These are phyloP conservation scores for Rhaphigaster nebulosa DNA, from an alignment of 2,888 invertebrate species.

Conservation along the genomic window DNA sequence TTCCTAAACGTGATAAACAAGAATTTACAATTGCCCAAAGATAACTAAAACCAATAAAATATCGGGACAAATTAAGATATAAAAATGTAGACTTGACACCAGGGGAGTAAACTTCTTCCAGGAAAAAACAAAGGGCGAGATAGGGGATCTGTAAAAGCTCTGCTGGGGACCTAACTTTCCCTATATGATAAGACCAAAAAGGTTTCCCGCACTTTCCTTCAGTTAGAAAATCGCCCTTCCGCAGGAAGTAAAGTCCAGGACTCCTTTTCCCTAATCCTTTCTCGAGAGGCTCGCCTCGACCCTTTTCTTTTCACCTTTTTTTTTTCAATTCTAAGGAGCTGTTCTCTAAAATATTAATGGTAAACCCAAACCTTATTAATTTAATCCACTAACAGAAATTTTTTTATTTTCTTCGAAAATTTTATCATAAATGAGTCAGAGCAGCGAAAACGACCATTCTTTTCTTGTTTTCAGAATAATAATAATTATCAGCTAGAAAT, in stretches of 20 bases:
- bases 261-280: neutral
- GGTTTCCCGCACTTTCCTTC: conserved; percentile 47
- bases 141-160: conserved; percentile 21
- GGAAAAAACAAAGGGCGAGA: conserved; percentile 17
- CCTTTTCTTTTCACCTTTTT: conserved; percentile 3
- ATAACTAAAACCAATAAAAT: neutral
- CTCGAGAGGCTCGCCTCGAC: neutral
- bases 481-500: too few relatives aligned
- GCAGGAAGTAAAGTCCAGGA: neutral
- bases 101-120: neutral
- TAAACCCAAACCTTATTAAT: neutral
- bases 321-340: neutral
- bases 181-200: conserved; percentile 35
- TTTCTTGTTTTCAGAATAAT: too few relatives aligned
- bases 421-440: too few relatives aligned
- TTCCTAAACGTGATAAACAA: neutral
- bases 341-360: neutral
- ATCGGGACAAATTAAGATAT: neutral
- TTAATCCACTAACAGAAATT: neutral
- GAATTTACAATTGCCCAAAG: neutral
- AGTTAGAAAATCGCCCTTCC: conserved; percentile 36
- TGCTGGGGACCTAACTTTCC: conserved; percentile 42
- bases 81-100: neutral
- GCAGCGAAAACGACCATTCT: too few relatives aligned
- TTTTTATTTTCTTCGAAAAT: too few relatives aligned